Evolutionary conservation across 2,888 invertebrate species (phyloP).

Genomic region (Pinctada fucata): DNA sequence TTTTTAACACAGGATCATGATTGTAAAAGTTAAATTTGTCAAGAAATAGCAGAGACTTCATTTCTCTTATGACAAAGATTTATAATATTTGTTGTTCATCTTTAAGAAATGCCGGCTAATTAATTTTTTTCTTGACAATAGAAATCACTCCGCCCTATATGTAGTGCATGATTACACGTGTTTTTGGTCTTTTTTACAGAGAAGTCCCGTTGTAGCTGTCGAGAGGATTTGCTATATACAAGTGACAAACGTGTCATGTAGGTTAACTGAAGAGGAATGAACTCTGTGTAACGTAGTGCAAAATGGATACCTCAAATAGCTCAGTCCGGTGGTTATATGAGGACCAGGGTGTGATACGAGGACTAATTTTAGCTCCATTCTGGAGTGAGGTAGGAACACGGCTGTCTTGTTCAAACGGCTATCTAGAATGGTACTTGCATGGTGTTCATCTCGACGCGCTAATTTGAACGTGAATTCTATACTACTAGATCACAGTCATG

Average conservation of each 20-base stretch:
- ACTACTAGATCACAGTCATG: too few relatives aligned
- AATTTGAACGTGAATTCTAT: too few relatives aligned
- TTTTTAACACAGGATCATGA: too few relatives aligned
- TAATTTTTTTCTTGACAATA: not conserved
- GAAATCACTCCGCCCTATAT: conserved; percentile 1
- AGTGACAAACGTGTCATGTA: not conserved
- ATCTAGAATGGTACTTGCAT: too few relatives aligned
- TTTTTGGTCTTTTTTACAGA: not conserved
- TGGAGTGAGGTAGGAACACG: too few relatives aligned
- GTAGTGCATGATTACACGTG: not conserved
- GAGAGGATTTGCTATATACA: not conserved
- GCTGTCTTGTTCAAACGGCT: too few relatives aligned
- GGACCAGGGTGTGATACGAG: too few relatives aligned
- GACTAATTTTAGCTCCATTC: too few relatives aligned
- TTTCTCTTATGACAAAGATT: not conserved
- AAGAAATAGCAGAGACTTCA: not conserved
- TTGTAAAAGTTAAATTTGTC: not conserved
- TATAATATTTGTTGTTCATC: not conserved
- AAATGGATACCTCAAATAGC: too few relatives aligned
- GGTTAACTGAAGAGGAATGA: not conserved
- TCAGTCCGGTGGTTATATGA: too few relatives aligned
- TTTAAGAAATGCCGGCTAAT: not conserved
- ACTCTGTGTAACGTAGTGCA: not conserved
- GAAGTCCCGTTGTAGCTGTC: not conserved
- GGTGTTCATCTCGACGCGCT: too few relatives aligned